These are phyloP conservation scores for Oncorhynchus tshawytscha DNA, from an alignment of 2,113 vertebrate genomes.

Conservation along the genomic window DNA sequence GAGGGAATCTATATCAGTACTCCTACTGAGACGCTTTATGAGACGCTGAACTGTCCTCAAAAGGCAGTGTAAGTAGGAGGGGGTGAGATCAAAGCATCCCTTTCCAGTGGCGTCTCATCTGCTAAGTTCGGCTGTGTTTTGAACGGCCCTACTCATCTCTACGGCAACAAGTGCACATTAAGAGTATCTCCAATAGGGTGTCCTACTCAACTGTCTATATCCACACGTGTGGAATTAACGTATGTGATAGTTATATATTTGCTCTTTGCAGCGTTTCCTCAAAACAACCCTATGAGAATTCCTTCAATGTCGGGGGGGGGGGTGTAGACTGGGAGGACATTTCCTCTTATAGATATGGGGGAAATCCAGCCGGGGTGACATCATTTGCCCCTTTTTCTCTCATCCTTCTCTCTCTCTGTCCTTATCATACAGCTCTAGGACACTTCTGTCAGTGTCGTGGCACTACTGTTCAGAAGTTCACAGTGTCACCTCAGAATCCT, in stretches of 20 bases:
- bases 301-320: slow-evolving; percentile 19
- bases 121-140: slow-evolving; percentile 22
- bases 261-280: slow-evolving; percentile 51
- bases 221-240: slow-evolving; percentile 13
- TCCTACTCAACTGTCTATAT: slow-evolving; percentile 32
- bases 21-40: background rate
- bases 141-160: slow-evolving; percentile 28
- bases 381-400: background rate
- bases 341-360: slow-evolving; percentile 39
- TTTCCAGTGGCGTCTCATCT: slow-evolving; percentile 14
- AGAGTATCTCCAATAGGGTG: background rate
- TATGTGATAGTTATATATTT: slow-evolving; percentile 57
- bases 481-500: slow-evolving; percentile 16
- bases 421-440: slow-evolving; percentile 28
- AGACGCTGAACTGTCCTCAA: slow-evolving; percentile 34
- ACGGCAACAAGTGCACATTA: slow-evolving; percentile 42
- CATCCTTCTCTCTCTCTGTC: background rate
- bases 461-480: slow-evolving; percentile 9
- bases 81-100: slow-evolving; percentile 42
- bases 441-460: slow-evolving; percentile 32
- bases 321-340: background rate
- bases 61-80: slow-evolving; percentile 21
- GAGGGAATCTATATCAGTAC: background rate
- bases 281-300: slow-evolving; percentile 37
- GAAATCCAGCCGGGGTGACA: slow-evolving; percentile 42